A percentile compares a stretch with the other conserved stretches of the same genome.
Conservation (phyloP, 2,888 invertebrate genomes). For the Zygothrica quintamaculata region DNA sequence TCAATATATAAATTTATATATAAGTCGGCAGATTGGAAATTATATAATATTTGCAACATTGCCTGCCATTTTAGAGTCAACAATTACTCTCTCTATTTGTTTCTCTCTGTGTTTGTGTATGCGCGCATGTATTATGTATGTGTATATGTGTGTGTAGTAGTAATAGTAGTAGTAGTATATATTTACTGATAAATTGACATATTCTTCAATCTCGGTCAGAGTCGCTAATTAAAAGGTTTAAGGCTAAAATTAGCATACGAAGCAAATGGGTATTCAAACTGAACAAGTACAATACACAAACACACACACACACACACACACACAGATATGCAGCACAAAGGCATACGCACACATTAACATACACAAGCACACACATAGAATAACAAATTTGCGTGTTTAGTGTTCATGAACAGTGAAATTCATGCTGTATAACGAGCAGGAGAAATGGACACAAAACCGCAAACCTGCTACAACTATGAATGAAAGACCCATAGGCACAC, state of each 20-base stretch:
- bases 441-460: slow-evolving; percentile 51
- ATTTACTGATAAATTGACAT: slow-evolving; percentile 54
- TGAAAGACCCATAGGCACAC: slow-evolving; percentile 19
- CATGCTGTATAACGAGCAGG: slow-evolving; percentile 28
- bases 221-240: slow-evolving; percentile 80
- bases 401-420: slow-evolving; percentile 67
- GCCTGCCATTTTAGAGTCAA: slow-evolving; percentile 32
- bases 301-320: slow-evolving; percentile 31
- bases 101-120: no score
- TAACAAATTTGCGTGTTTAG: slow-evolving; percentile 57
- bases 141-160: slow-evolving; percentile 9
- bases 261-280: slow-evolving; percentile 53
- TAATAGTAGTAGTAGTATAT: no score
- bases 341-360: slow-evolving; percentile 4
- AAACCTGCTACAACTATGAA: slow-evolving; percentile 16
- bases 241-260: slow-evolving; percentile 77
- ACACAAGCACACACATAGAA: slow-evolving; percentile 24
- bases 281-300: slow-evolving; percentile 41
- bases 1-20: neutral
- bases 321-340: slow-evolving; percentile 16
- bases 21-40: slow-evolving; percentile 42
- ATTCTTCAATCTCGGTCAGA: slow-evolving; percentile 73
- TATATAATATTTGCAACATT: slow-evolving; percentile 45
- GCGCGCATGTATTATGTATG: slow-evolving; percentile 4
- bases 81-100: no score